Conservation (phyloP, 1,140 invertebrate species). For the Grapholita molesta region DNA sequence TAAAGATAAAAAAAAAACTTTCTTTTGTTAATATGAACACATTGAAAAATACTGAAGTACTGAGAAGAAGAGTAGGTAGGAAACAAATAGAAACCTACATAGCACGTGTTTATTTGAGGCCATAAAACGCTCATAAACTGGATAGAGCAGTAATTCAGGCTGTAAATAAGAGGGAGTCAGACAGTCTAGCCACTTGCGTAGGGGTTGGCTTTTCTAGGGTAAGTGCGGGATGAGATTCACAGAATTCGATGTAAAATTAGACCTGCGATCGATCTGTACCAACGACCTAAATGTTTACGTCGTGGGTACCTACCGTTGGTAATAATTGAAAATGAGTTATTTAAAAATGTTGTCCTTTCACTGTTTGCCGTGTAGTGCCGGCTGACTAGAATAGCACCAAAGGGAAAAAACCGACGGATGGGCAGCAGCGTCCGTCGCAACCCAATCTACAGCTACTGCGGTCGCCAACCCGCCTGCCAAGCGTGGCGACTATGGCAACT, state of each 20-base stretch:
- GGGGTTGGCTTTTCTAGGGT: background rate
- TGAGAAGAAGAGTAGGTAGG: background rate
- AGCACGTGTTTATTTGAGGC: constrained; percentile 1
- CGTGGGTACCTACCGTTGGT: background rate
- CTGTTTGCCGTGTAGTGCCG: too few species aligned
- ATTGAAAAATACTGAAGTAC: too few species aligned
- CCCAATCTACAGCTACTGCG: too few species aligned
- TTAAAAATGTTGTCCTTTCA: too few species aligned
- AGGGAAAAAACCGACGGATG: too few species aligned
- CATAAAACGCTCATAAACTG: constrained; percentile 9
- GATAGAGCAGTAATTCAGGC: background rate
- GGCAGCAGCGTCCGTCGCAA: too few species aligned
- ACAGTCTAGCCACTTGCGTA: constrained; percentile 4
- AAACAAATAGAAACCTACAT: constrained; percentile 4
- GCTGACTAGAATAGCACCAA: too few species aligned
- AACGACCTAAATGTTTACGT: background rate
- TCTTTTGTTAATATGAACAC: too few species aligned
- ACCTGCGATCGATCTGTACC: background rate
- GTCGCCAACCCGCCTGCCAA: too few species aligned
- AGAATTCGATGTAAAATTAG: background rate
- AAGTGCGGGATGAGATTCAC: background rate
- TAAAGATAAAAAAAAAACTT: too few species aligned
- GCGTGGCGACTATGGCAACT: too few species aligned
- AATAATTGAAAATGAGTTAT: too few species aligned
- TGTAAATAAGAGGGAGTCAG: constrained; percentile 5